Evolutionary conservation across 2,888 invertebrate species (phyloP).

Genomic region (Stramonita haemastoma): DNA sequence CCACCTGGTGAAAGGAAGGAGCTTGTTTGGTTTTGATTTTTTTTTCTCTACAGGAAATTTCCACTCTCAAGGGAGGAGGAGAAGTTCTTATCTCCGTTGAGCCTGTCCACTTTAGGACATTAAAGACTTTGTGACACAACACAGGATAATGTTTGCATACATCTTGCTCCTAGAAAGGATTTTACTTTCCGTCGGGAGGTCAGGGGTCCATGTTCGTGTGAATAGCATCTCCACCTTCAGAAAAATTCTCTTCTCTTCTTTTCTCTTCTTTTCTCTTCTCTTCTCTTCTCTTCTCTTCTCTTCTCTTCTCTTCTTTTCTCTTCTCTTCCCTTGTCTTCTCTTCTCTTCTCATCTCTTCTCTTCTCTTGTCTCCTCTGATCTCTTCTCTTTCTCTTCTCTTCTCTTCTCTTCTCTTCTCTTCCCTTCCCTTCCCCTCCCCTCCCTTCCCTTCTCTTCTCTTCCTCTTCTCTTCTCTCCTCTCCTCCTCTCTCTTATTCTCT

Average conservation of each 20-base stretch:
- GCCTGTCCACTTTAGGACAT: too few relatives aligned
- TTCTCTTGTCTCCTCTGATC: background rate
- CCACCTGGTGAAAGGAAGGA: too few relatives aligned
- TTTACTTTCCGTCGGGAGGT: too few relatives aligned
- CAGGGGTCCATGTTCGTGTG: too few relatives aligned
- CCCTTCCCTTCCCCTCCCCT: background rate
- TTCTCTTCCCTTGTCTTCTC: background rate
- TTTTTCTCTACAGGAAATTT: too few relatives aligned
- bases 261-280: conserved; percentile 17
- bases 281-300: background rate
- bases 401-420: background rate
- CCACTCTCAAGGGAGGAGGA: too few relatives aligned
- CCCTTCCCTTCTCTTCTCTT: background rate
- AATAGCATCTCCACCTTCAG: background rate
- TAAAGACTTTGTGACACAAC: too few relatives aligned
- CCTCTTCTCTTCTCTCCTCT: background rate
- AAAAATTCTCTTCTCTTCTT: background rate
- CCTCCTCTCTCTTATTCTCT: background rate
- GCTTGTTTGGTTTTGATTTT: too few relatives aligned
- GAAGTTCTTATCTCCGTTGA: too few relatives aligned
- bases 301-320: background rate
- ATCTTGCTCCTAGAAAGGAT: too few relatives aligned
- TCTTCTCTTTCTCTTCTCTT: background rate
- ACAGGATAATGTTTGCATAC: too few relatives aligned
- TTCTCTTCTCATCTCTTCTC: background rate